Conservation (phyloP, 2,888 invertebrate species). For the Microdon myrmicae region DNA sequence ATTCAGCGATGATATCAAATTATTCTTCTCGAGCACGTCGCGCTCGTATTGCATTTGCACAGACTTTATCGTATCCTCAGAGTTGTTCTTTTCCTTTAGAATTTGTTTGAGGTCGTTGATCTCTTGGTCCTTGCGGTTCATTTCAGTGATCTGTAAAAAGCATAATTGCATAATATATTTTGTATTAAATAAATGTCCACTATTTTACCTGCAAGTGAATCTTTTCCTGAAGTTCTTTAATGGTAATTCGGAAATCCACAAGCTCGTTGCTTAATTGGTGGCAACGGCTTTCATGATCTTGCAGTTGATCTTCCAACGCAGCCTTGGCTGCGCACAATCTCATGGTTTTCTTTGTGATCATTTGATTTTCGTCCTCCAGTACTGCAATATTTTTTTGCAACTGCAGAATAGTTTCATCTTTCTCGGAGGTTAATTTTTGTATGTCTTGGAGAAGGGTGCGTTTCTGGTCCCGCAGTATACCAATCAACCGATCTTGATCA, state of each 20-base stretch:
- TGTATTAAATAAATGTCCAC: neutral
- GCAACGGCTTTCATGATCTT: slow-evolving; percentile 49
- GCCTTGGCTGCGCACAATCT: slow-evolving; percentile 57
- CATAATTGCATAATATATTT: neutral
- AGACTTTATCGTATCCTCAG: neutral
- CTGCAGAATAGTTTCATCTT: slow-evolving; percentile 57
- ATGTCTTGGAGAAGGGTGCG: slow-evolving; percentile 59
- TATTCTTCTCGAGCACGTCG: slow-evolving; percentile 17
- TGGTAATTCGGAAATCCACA: slow-evolving; percentile 23
- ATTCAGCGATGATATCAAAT: slow-evolving; percentile 52
- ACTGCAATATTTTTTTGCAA: slow-evolving; percentile 59
- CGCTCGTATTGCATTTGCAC: slow-evolving; percentile 13
- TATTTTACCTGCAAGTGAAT: slow-evolving; percentile 26
- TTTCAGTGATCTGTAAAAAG: slow-evolving; percentile 19
- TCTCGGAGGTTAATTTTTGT: slow-evolving; percentile 57
- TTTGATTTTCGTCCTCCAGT: slow-evolving; percentile 61
- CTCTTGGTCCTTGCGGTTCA: slow-evolving; percentile 23
- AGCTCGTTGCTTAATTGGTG: slow-evolving; percentile 23
- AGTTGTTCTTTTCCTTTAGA: slow-evolving; percentile 12
- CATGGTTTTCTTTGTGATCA: slow-evolving; percentile 60
- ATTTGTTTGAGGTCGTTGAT: slow-evolving; percentile 9
- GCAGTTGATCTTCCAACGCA: slow-evolving; percentile 55
- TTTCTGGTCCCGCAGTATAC: slow-evolving; percentile 63
- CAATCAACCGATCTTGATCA: slow-evolving; percentile 61
- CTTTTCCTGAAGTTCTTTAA: slow-evolving; percentile 22